Percentiles rank a stretch among this genome's conserved stretches.
Conservation (phyloP, 2,888 invertebrate species). For the Epistrophe eligans region DNA sequence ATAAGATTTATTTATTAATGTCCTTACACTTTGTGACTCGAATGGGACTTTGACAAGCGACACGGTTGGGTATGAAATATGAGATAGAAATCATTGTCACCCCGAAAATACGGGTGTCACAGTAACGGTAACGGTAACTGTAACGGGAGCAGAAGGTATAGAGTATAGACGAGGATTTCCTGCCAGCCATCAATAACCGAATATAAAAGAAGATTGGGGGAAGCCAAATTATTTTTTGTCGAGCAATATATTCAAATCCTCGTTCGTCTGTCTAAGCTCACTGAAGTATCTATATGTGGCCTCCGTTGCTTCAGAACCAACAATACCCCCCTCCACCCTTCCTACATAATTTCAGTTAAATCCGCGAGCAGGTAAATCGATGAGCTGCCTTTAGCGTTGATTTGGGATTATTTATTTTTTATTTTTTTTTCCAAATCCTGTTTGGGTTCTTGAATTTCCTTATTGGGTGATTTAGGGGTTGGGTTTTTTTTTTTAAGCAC, state of each 20-base stretch:
- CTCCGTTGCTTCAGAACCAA: background rate
- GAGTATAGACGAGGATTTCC: constrained; percentile 13
- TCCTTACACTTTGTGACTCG: constrained; percentile 58
- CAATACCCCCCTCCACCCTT: too few relatives aligned
- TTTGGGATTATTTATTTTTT: constrained; percentile 36
- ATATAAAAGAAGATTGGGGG: background rate
- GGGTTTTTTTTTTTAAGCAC: constrained; percentile 1
- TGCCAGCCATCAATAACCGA: constrained; percentile 47
- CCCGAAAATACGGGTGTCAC: constrained; percentile 12
- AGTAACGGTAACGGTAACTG: background rate
- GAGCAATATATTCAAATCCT: constrained; percentile 50
- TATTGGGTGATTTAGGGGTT: constrained; percentile 32
- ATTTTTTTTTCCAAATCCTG: constrained; percentile 30
- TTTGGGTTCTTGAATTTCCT: constrained; percentile 42
- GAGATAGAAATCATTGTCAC: constrained; percentile 59
- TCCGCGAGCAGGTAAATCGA: constrained; percentile 40
- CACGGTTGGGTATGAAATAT: constrained; percentile 41
- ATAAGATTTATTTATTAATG: constrained; percentile 63
- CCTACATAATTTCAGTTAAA: constrained; percentile 6
- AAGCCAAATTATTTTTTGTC: constrained; percentile 41
- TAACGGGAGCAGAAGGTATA: background rate
- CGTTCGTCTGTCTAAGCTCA: constrained; percentile 35
- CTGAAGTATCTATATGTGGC: constrained; percentile 15
- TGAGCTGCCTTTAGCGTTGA: constrained; percentile 45
- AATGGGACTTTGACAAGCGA: constrained; percentile 67